These are phyloP conservation scores for Entosphenus tridentatus DNA, from an alignment of 2,113 vertebrate species.

Conservation along the genomic window DNA sequence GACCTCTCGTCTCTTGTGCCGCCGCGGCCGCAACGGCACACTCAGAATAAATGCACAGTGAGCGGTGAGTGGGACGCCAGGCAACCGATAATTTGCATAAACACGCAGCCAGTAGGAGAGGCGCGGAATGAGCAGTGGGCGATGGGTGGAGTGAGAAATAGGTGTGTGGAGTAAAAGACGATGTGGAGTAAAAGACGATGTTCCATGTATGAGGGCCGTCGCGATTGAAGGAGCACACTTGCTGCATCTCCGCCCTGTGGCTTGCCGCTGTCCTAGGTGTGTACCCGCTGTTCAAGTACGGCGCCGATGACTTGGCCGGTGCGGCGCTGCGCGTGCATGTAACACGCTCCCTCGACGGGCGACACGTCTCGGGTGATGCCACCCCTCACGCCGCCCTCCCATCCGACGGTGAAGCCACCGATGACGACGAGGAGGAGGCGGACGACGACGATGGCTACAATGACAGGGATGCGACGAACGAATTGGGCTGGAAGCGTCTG, in stretches of 20 bases:
- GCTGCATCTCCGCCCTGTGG: background rate
- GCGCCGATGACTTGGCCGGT: slow-evolving; percentile 43
- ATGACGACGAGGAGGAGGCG: background rate
- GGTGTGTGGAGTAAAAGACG: too few species aligned
- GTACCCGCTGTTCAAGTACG: slow-evolving; percentile 56
- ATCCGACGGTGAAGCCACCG: background rate
- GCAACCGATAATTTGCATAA: too few species aligned
- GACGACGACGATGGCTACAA: too few species aligned
- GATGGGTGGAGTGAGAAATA: too few species aligned
- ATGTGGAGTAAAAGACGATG: too few species aligned
- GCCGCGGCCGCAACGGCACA: slow-evolving; percentile 9
- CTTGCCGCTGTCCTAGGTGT: slow-evolving; percentile 30
- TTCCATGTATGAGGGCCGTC: too few species aligned
- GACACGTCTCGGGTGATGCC: too few species aligned
- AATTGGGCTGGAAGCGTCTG: background rate
- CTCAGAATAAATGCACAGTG: slow-evolving; percentile 26
- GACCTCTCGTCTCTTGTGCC: slow-evolving; percentile 33
- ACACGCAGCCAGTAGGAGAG: too few species aligned
- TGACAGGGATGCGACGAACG: background rate
- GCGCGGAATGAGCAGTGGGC: too few species aligned
- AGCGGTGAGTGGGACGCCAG: slow-evolving; percentile 35
- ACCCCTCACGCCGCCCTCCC: too few species aligned
- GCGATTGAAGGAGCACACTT: too few species aligned
- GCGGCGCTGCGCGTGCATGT: slow-evolving; percentile 58
- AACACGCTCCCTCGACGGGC: slow-evolving; percentile 13